Percentiles rank a stretch among this genome's conserved stretches.
phyloP scores from a whole-genome alignment of 92 coral and sea anemone species.

The Porites evermanni region DNA sequence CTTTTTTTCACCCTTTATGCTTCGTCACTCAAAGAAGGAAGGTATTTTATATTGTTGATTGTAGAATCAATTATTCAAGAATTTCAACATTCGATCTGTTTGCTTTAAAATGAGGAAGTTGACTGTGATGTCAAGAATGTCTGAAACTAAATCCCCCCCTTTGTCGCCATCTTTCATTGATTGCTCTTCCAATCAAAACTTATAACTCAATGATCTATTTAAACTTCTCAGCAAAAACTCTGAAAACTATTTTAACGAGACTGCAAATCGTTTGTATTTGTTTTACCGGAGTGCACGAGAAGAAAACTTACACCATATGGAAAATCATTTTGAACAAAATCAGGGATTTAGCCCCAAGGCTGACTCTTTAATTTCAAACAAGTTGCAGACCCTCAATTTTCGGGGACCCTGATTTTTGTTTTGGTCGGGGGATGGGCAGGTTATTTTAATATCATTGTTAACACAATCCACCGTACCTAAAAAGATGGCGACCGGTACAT shows the following conservation, averaged over 20 bases:
- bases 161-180: not conserved
- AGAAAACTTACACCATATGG: not conserved
- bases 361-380: conserved; percentile 4
- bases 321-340: not conserved
- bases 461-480: too few relatives aligned
- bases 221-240: not conserved
- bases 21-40: too few relatives aligned
- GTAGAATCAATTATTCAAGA: conserved; percentile 24
- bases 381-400: not conserved
- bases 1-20: too few relatives aligned
- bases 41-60: not conserved
- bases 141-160: not conserved
- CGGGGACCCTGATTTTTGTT: too few relatives aligned
- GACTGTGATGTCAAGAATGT: not conserved
- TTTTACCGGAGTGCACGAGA: not conserved
- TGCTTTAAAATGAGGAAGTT: not conserved
- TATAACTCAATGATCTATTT: not conserved
- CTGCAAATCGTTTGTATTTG: not conserved
- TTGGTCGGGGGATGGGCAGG: too few relatives aligned
- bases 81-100: not conserved
- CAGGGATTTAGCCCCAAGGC: not conserved
- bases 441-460: too few relatives aligned
- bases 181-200: not conserved
- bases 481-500: too few relatives aligned
- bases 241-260: not conserved